These are phyloP conservation scores for Chaetodon trifascialis DNA, from an alignment of 2,113 vertebrate genomes.

Conservation along the genomic window DNA sequence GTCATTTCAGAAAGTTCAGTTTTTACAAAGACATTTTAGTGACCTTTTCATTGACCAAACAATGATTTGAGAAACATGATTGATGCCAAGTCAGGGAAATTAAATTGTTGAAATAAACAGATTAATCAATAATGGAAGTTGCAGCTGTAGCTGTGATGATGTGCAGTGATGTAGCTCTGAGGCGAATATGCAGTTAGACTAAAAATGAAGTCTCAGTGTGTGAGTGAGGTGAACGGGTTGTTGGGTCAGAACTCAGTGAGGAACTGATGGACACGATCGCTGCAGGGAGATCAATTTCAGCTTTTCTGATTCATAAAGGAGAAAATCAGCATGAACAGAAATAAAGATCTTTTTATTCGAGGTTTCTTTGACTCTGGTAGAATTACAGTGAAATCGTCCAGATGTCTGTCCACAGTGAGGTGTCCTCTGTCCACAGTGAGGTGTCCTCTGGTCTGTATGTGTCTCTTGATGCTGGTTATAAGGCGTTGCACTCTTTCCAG, in stretches of 20 bases:
- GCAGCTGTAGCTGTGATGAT: no score
- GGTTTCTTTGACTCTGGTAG: not conserved
- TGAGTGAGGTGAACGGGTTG: no score
- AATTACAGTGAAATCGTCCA: not conserved
- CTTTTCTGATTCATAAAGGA: not conserved
- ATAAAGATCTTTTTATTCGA: not conserved
- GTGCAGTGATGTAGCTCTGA: no score
- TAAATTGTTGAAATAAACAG: no score
- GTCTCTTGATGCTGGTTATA: constrained; percentile 1
- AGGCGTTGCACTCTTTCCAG: not conserved
- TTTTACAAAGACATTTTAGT: no score
- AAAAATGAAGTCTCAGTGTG: no score
- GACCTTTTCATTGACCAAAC: no score
- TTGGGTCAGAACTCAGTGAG: not conserved
- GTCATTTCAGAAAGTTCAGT: no score
- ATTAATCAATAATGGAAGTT: no score
- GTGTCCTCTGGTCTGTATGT: not conserved
- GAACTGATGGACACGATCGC: not conserved
- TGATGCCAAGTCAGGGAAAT: no score
- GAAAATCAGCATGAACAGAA: not conserved
- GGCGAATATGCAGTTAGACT: no score
- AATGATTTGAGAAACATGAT: no score
- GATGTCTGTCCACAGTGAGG: not conserved
- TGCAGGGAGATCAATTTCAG: not conserved
- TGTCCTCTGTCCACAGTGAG: not conserved